These are phyloP conservation scores for Platycheirus albimanus DNA, from an alignment of 2,888 invertebrate genomes.

Conservation along the genomic window DNA sequence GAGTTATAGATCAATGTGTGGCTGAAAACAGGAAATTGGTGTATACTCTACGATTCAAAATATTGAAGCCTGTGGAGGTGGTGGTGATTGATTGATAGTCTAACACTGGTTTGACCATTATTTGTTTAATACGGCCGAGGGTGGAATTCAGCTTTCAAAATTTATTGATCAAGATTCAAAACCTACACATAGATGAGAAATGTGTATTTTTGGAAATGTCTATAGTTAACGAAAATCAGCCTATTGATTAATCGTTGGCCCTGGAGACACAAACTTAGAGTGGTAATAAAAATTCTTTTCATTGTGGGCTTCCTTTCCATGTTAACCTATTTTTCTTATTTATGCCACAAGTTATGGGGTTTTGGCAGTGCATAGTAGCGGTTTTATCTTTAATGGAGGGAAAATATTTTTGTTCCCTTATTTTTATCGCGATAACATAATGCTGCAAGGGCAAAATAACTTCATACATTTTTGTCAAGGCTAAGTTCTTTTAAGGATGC, in stretches of 20 bases:
- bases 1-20: conserved; percentile 5
- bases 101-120: no score
- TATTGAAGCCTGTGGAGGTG: no score
- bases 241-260: not conserved
- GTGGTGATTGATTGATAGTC: no score
- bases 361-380: not conserved
- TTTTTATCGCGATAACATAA: not conserved
- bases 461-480: no score
- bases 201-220: not conserved
- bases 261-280: not conserved
- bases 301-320: not conserved
- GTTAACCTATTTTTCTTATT: not conserved
- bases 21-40: conserved; percentile 30
- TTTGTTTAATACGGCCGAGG: no score
- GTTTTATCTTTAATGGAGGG: not conserved
- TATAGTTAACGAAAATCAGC: not conserved
- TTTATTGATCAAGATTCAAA: not conserved
- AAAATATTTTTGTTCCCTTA: not conserved
- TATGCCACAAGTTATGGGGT: not conserved
- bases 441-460: not conserved
- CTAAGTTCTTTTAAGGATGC: no score
- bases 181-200: not conserved
- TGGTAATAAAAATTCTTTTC: not conserved
- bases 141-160: not conserved
- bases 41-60: conserved; percentile 9